phyloP scores from a whole-genome alignment of 2,888 invertebrate species.

The Oscheius sp. region DNA sequence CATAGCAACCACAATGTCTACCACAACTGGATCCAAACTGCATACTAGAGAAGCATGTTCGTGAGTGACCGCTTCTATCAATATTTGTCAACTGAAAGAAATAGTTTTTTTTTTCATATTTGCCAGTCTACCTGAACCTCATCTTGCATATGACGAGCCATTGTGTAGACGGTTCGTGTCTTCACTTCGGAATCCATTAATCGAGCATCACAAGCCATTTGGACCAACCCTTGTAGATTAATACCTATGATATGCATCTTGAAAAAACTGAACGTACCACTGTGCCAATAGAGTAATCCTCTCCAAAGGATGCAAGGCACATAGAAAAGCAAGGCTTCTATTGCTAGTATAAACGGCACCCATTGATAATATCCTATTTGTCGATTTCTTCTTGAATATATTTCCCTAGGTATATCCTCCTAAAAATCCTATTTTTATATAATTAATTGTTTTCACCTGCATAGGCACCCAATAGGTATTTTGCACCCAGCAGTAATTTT shows the following conservation, averaged over 20 bases:
- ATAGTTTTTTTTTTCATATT: not conserved
- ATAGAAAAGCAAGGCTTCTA: conserved; percentile 70
- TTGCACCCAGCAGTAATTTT: conserved; percentile 70
- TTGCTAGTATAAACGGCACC: conserved; percentile 70
- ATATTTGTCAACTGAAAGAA: conserved; percentile 64
- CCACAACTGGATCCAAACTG: conserved; percentile 65
- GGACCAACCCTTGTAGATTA: conserved; percentile 70
- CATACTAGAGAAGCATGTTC: conserved; percentile 59
- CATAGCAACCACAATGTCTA: conserved; percentile 70
- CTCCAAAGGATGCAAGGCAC: conserved; percentile 70
- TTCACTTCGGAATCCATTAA: conserved; percentile 70
- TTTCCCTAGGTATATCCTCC: conserved; percentile 70
- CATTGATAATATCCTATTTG: conserved; percentile 71
- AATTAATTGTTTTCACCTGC: conserved; percentile 40
- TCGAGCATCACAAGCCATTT: conserved; percentile 71
- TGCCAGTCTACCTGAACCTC: conserved; percentile 59
- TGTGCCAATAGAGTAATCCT: conserved; percentile 70
- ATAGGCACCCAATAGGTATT: conserved; percentile 71
- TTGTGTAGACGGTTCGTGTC: conserved; percentile 70
- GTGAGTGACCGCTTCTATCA: conserved; percentile 60
- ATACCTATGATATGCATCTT: conserved; percentile 57
- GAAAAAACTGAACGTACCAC: conserved; percentile 47
- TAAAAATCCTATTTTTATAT: conserved; percentile 24
- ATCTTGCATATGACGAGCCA: conserved; percentile 71
- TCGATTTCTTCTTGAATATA: conserved; percentile 69